phyloP scores from a whole-genome alignment of 2,113 vertebrate species.

The Nothobranchius furzeri region DNA sequence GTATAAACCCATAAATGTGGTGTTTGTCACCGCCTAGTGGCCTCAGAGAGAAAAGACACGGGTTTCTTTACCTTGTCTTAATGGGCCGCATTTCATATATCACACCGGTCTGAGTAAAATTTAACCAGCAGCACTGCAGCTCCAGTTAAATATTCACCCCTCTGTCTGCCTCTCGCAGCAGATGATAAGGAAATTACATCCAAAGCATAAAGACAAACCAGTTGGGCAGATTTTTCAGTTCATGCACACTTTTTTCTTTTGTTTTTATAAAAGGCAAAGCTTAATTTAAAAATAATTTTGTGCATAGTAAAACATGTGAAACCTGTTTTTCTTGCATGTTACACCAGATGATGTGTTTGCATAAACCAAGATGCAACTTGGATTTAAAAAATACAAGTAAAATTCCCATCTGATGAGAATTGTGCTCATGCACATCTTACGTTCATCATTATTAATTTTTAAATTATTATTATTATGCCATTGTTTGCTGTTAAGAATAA shows the following conservation, averaged over 20 bases:
- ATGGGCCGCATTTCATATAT: slow-evolving; percentile 18
- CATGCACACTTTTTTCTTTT: not conserved
- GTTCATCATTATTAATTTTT: no score
- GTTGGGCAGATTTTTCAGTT: slow-evolving; percentile 1
- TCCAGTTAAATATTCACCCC: slow-evolving; percentile 56
- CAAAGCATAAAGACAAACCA: slow-evolving; percentile 14
- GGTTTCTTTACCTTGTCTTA: slow-evolving; percentile 16
- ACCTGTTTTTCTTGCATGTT: no score
- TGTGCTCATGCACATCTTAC: not conserved
- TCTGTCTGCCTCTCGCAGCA: slow-evolving; percentile 16
- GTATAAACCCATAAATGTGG: not conserved
- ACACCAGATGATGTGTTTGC: no score
- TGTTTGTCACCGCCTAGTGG: slow-evolving; percentile 30
- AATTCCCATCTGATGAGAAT: not conserved
- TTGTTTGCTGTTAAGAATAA: no score
- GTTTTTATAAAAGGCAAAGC: not conserved
- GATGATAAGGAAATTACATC: slow-evolving; percentile 35
- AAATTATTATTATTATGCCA: no score
- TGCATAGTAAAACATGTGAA: not conserved
- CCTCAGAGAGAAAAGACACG: not conserved
- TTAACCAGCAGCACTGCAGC: slow-evolving; percentile 34
- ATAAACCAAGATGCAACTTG: no score
- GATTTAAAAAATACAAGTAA: no score
- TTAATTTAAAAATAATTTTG: not conserved
- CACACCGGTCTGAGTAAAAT: slow-evolving; percentile 42